Base-by-base conservation (phyloP, 2,113 vertebrate genomes). In the Rhinolophus ferrumequinum region DNA sequence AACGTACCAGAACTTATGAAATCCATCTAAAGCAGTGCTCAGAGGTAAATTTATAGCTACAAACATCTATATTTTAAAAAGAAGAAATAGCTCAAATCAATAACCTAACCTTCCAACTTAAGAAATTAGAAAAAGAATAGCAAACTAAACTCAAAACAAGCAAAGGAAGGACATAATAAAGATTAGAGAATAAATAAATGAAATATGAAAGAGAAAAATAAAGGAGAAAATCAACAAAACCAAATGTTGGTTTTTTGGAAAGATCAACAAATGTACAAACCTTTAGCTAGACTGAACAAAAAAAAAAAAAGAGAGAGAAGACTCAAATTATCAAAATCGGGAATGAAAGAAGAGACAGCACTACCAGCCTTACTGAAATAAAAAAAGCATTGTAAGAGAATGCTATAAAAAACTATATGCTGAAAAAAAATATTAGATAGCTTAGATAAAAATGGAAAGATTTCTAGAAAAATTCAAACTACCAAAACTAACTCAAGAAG, bases 101-200 rank as follows among this genome's bases (percentile, higher is more conserved):
- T 67, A 88, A 64, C 50, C 28, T 66, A 90, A 62, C 1, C 47
- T 94, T 75, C n/a, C 67, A 94, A 33, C 28, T 81, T 89, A 72
- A 80, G n/a, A 83, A 92, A 58, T 4, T 92, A 70, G 62, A 62
- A 81, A 85, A 88, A 80, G 12, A 80, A 77, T 79, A 80, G 30
- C 41, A 90, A 76, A 70, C 16, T 70, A 52, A 60, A 82, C 6
- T 21, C 35, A 83, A 35, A 88, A 24, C 26, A 82, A 93, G 47
- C n/a, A 93, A 70, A 54, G 44, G 35, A 76, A 87, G 66, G 41
- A 95, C 94, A 79, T 69, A 93, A 79, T 90, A 62, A 54, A 95
- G n/a, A 89, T 66, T 14, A 79, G 19, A 67, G 14, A 41, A 44
- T 60, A 82, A 91, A 83, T 92, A 38, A 60, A 52, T 90, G 44